A percentile compares a stretch with the other conserved stretches of the same genome.
Conservation (phyloP, 37 sponge, comb jelly and placozoan genomes). For the Haliclona indistincta region DNA sequence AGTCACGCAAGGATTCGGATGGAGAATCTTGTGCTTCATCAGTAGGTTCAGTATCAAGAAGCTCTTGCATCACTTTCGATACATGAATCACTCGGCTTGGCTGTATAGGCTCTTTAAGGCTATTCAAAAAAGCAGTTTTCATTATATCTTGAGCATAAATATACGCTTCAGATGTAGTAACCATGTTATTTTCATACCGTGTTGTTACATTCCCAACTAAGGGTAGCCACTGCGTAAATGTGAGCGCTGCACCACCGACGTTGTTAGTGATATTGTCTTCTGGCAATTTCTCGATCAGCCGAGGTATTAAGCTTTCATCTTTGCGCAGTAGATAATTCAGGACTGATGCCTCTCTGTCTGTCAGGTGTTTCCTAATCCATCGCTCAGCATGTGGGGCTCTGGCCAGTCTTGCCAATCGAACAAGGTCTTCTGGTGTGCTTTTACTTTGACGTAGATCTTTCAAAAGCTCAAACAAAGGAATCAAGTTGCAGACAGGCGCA, state of each 20-base stretch:
- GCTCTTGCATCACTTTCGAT: slow-evolving; percentile 27
- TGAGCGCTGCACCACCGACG: too few species aligned
- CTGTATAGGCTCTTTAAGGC: background rate
- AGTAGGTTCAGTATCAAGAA: too few species aligned
- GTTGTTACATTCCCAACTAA: too few species aligned
- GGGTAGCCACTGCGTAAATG: background rate
- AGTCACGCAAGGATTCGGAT: slow-evolving; percentile 9
- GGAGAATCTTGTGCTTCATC: background rate
- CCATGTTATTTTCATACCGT: too few species aligned
- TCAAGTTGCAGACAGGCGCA: slow-evolving; percentile 18
- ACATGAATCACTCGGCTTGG: slow-evolving; percentile 24
- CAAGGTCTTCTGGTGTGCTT: background rate
- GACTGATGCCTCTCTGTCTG: slow-evolving; percentile 10
- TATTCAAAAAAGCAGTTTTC: background rate
- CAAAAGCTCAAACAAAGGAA: background rate
- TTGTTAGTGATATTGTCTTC: too few species aligned
- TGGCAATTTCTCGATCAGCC: slow-evolving; percentile 23
- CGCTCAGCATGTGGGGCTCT: slow-evolving; percentile 17
- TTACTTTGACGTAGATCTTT: background rate
- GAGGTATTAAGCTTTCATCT: slow-evolving; percentile 1
- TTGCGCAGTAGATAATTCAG: slow-evolving; percentile 2
- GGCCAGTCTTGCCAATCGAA: slow-evolving; percentile 15
- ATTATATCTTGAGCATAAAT: background rate
- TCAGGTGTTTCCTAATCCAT: slow-evolving; percentile 36
- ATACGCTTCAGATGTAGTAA: too few species aligned